Evolutionary conservation across 2,888 invertebrate genomes (phyloP).

Genomic region (Chymomyza amoena): DNA sequence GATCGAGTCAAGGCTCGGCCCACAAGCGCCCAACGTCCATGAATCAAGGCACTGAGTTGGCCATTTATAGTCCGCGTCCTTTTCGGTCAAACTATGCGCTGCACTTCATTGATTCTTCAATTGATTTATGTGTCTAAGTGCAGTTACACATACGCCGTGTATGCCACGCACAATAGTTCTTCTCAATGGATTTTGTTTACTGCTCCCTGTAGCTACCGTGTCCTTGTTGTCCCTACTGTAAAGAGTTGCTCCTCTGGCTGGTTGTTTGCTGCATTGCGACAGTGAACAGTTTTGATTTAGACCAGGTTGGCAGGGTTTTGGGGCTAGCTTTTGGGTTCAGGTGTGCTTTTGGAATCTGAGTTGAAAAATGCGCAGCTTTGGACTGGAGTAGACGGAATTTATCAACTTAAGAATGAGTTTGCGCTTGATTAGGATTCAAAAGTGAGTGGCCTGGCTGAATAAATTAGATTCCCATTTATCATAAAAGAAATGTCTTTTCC

Average conservation of each 20-base stretch:
- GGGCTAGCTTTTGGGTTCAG: neutral
- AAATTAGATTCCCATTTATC: no score
- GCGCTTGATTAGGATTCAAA: no score
- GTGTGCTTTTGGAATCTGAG: neutral
- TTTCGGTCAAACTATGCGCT: slow-evolving; percentile 30
- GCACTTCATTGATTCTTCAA: slow-evolving; percentile 61
- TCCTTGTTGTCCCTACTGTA: neutral
- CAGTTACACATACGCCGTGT: neutral
- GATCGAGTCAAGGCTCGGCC: slow-evolving; percentile 3
- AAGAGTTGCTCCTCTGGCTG: neutral
- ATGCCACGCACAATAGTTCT: neutral
- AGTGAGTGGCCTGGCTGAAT: no score
- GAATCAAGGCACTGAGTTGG: slow-evolving; percentile 40
- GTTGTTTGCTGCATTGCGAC: slow-evolving; percentile 1
- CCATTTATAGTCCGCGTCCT: slow-evolving; percentile 30
- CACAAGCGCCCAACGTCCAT: slow-evolving; percentile 34
- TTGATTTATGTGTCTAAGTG: slow-evolving; percentile 56
- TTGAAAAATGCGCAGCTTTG: neutral
- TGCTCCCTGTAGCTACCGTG: neutral
- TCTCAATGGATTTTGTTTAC: neutral
- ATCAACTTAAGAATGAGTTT: no score
- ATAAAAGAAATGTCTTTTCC: no score
- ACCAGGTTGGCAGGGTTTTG: neutral
- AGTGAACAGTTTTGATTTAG: neutral
- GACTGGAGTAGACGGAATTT: no score